Percentiles rank a stretch among this genome's conserved stretches.
Conservation (phyloP, 2,888 invertebrate species). For the Piscicola geometra region DNA sequence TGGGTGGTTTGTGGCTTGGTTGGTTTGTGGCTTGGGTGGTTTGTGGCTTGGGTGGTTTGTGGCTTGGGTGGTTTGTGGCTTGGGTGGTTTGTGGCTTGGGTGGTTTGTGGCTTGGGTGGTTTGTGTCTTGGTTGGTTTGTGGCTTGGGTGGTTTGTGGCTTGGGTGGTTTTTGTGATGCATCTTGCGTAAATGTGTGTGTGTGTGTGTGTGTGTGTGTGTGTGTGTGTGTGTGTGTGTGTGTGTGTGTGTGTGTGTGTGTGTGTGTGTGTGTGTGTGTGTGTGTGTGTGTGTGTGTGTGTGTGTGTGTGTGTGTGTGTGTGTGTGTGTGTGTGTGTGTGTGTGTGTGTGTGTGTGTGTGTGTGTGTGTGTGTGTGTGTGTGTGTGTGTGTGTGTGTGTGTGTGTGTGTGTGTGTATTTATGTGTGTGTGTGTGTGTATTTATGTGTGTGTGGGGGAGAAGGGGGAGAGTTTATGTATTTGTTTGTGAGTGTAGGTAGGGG, state of each 20-base stretch:
- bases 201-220: not conserved
- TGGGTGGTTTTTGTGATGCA: not conserved
- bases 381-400: not conserved
- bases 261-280: conserved; percentile 16
- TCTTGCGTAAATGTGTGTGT: not conserved
- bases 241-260: conserved; percentile 12
- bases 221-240: not conserved
- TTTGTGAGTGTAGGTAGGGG: not conserved
- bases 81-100: too few relatives aligned
- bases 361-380: conserved; percentile 11
- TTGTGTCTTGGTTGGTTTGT: too few relatives aligned
- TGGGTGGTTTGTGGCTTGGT: too few relatives aligned
- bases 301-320: conserved; percentile 13
- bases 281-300: conserved; percentile 17
- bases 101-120: too few relatives aligned
- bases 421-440: conserved; percentile 3
- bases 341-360: not conserved
- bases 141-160: not conserved
- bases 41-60: not conserved
- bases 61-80: too few relatives aligned
- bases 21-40: conserved; percentile 44
- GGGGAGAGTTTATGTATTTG: too few relatives aligned
- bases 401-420: not conserved
- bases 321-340: conserved; percentile 18
- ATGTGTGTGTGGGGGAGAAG: conserved; percentile 11